These are phyloP conservation scores for Anagyrus pseudococci DNA, from an alignment of 2,888 invertebrate species.

Conservation along the genomic window DNA sequence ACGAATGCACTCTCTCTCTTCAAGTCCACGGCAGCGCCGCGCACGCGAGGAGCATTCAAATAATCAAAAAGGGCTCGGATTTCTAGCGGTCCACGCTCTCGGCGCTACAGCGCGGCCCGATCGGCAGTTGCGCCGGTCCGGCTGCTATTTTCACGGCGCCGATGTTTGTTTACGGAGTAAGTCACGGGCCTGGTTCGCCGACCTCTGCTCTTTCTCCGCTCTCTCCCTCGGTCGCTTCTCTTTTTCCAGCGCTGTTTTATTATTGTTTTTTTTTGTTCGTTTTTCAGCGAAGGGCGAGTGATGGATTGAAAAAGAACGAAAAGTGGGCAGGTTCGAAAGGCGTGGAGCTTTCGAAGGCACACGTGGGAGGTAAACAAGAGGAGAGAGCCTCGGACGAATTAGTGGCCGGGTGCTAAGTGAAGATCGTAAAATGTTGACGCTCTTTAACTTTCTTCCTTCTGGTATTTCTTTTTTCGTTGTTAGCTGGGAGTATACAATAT, in stretches of 20 bases:
- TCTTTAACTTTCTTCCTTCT: no score
- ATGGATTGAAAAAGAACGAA: no score
- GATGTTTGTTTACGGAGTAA: constrained; percentile 34
- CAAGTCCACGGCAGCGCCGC: background rate
- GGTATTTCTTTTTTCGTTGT: no score
- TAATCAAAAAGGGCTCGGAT: constrained; percentile 18
- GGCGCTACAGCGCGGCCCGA: no score
- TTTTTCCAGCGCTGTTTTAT: no score
- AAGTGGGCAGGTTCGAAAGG: no score
- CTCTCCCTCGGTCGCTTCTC: no score
- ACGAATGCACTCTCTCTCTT: background rate
- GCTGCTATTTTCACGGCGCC: constrained; percentile 32
- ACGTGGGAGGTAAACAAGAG: no score
- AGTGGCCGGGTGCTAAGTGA: no score
- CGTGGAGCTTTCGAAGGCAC: no score
- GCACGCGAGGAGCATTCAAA: constrained; percentile 11
- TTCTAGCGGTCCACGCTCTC: background rate
- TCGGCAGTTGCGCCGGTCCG: background rate
- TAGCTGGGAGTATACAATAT: no score
- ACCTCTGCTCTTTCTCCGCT: background rate
- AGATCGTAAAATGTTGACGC: no score
- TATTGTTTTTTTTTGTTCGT: background rate
- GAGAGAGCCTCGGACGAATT: background rate
- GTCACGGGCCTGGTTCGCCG: constrained; percentile 13
- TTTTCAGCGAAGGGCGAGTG: background rate